A percentile compares a stretch with the other conserved stretches of the same genome.
Conservation (phyloP, 2,888 invertebrate genomes). For the Catocala sponsa region DNA sequence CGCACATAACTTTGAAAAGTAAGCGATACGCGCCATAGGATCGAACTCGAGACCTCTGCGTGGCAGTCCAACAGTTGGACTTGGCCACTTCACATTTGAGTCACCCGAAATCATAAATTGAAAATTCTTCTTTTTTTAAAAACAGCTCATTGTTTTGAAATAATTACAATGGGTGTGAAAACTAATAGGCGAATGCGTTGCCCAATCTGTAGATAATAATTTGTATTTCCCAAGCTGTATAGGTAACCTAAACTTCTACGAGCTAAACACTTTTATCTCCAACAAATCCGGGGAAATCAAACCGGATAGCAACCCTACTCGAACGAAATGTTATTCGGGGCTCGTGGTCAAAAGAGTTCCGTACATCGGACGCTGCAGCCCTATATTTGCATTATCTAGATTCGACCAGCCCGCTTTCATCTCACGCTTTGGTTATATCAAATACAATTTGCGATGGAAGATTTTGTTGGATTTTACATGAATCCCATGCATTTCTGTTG, state of each 20-base stretch:
- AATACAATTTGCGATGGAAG: conserved; percentile 80
- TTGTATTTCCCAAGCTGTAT: not conserved
- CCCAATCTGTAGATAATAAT: no score
- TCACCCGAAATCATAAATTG: no score
- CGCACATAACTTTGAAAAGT: no score
- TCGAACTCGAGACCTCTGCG: no score
- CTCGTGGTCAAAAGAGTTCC: conserved; percentile 66
- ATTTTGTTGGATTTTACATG: conserved; percentile 66
- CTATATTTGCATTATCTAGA: conserved; percentile 80
- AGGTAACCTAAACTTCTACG: not conserved
- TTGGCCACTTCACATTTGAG: no score
- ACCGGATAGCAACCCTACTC: conserved; percentile 36
- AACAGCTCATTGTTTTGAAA: no score
- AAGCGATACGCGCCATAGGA: no score
- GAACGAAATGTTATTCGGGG: conserved; percentile 65
- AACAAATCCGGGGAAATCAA: conserved; percentile 2
- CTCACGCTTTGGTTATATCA: conserved; percentile 79
- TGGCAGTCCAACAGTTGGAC: no score
- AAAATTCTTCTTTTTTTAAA: no score
- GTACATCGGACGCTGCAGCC: conserved; percentile 57
- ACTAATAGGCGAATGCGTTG: no score
- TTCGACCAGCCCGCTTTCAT: conserved; percentile 77
- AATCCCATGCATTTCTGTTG: conserved; percentile 40
- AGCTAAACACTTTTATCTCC: not conserved
- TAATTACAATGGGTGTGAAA: no score